phyloP scores from a whole-genome alignment of 2,797 vertebrate genomes.

The Nyctibius grandis region DNA sequence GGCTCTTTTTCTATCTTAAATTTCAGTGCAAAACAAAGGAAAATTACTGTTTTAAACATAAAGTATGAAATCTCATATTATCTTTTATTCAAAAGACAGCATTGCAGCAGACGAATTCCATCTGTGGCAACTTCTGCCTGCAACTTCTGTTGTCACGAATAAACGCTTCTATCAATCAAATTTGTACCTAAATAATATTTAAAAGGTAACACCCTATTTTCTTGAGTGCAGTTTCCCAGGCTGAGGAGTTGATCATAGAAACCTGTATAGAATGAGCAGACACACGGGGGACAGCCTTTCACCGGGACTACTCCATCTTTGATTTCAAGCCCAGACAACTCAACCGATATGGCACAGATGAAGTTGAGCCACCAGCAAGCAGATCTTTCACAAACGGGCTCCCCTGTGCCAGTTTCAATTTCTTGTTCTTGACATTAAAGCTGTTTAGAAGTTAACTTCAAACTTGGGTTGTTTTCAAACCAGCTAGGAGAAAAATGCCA shows the following conservation, averaged over 20 bases:
- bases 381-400: background rate
- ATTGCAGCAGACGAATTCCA: background rate
- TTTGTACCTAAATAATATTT: background rate
- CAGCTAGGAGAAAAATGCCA: background rate
- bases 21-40: background rate
- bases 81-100: background rate
- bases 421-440: background rate
- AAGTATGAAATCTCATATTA: background rate
- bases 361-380: background rate
- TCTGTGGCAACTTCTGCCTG: background rate
- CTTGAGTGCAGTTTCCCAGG: background rate
- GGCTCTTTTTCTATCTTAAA: background rate
- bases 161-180: background rate
- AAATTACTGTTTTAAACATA: background rate
- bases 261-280: background rate
- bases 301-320: background rate
- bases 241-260: background rate
- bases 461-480: background rate
- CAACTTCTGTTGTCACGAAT: background rate
- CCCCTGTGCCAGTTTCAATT: background rate
- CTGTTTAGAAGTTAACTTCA: background rate
- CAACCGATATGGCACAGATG: fast-evolving
- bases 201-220: background rate
- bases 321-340: background rate
- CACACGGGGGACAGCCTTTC: background rate